Conservation (phyloP, 2,888 invertebrate genomes). For the Anaspis maculata region DNA sequence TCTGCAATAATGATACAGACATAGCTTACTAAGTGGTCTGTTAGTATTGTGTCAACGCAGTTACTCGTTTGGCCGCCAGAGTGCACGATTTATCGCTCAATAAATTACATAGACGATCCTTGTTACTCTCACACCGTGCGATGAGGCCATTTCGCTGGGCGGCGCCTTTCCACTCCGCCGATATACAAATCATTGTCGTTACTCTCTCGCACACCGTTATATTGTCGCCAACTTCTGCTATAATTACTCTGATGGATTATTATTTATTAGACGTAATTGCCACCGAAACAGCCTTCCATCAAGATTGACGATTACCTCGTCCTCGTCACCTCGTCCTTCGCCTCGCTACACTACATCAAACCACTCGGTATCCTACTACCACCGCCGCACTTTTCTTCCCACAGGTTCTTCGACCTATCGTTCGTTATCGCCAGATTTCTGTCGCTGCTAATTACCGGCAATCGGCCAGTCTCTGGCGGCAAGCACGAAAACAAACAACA, state of each 20-base stretch:
- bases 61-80: constrained; percentile 42
- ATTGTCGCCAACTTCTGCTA: constrained; percentile 34
- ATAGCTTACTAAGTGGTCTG: constrained; percentile 40
- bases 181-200: constrained; percentile 37
- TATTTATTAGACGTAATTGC: constrained; percentile 32
- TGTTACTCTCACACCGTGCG: constrained; percentile 30
- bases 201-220: constrained; percentile 23
- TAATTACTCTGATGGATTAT: constrained; percentile 36
- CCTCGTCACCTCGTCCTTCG: constrained; percentile 3
- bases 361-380: no score
- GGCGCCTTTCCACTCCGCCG: constrained; percentile 28
- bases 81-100: constrained; percentile 44
- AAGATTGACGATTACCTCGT: constrained; percentile 5
- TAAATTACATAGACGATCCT: constrained; percentile 39
- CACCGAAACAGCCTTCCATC: constrained; percentile 16
- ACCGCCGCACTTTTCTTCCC: no score
- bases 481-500: no score
- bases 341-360: no score
- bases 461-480: no score
- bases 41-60: constrained; percentile 44
- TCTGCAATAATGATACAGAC: constrained; percentile 29
- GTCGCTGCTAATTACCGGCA: no score
- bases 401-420: no score
- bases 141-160: constrained; percentile 18
- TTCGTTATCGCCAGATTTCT: no score